Evolutionary conservation across 1,140 invertebrate genomes (phyloP).

Genomic region (Drosophila athabasca): DNA sequence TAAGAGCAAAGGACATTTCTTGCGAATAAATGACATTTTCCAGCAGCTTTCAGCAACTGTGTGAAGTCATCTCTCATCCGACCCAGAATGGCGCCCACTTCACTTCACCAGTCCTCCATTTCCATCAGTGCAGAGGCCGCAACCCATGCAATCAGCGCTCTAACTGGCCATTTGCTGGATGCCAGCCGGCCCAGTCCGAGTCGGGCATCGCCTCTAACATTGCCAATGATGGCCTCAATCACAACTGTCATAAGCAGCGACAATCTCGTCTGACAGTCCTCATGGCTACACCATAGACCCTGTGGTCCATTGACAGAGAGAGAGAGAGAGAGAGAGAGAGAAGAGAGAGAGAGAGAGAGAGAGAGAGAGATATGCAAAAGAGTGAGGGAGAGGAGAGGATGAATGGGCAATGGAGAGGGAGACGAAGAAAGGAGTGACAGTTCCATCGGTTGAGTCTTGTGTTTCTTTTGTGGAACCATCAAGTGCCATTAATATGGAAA

Average conservation of each 20-base stretch:
- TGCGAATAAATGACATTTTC: background rate
- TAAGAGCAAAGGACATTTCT: background rate
- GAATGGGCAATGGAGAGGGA: background rate
- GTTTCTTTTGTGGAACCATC: conserved; percentile 38
- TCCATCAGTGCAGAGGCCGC: conserved; percentile 7
- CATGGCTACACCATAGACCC: background rate
- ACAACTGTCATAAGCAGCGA: conserved; percentile 74
- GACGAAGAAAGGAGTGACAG: conserved; percentile 14
- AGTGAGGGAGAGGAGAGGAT: too few species aligned
- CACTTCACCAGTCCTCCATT: conserved; percentile 19
- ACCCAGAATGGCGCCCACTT: conserved; percentile 28
- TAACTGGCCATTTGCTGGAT: conserved; percentile 46
- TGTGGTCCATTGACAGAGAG: conserved; percentile 9
- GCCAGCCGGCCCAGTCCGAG: background rate
- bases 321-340: conserved; percentile 2
- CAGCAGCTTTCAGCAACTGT: too few species aligned
- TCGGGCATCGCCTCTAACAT: conserved; percentile 26
- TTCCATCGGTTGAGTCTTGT: conserved; percentile 32
- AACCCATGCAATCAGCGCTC: conserved; percentile 26
- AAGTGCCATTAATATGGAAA: conserved; percentile 56
- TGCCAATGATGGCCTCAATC: conserved; percentile 78
- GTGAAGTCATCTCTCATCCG: conserved; percentile 19
- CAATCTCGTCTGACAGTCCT: conserved; percentile 16
- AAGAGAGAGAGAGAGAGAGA: too few species aligned
- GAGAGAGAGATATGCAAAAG: background rate